Percentiles rank a stretch among this genome's conserved stretches.
These are phyloP conservation scores for Erynnis tages DNA, from an alignment of 2,888 invertebrate species.

Conservation along the genomic window DNA sequence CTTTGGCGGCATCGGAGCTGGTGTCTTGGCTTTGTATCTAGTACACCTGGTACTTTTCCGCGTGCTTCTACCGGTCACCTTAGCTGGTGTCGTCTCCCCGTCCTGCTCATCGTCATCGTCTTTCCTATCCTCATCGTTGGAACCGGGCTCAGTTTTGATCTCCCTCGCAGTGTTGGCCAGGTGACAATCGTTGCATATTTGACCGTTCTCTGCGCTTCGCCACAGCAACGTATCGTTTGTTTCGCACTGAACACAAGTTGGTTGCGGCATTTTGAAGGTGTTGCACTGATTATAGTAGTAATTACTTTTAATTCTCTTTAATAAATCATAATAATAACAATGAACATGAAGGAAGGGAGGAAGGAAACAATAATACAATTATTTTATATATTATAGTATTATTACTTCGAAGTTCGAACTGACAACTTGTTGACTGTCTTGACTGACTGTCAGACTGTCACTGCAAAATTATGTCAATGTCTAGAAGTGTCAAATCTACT, in stretches of 20 bases:
- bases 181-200: conserved; percentile 89
- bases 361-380: no score
- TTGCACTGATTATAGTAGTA: conserved; percentile 37
- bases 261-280: conserved; percentile 69
- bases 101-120: conserved; percentile 59
- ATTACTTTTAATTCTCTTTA: not conserved
- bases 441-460: no score
- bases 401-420: no score
- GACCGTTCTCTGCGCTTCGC: conserved; percentile 88
- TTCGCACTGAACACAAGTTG: conserved; percentile 86
- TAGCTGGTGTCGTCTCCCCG: conserved; percentile 64
- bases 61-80: conserved; percentile 74
- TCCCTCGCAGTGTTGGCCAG: conserved; percentile 62
- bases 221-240: conserved; percentile 87
- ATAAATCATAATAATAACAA: not conserved
- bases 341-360: no score
- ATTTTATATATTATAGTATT: no score
- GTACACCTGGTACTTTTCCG: conserved; percentile 83
- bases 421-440: no score
- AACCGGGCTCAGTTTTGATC: conserved; percentile 50
- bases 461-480: no score
- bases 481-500: no score
- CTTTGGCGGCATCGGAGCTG: conserved; percentile 51
- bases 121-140: conserved; percentile 46
- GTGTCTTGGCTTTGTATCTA: conserved; percentile 76